Evolutionary conservation across 2,113 vertebrate species (phyloP).

Genomic region (Ictalurus punctatus): DNA sequence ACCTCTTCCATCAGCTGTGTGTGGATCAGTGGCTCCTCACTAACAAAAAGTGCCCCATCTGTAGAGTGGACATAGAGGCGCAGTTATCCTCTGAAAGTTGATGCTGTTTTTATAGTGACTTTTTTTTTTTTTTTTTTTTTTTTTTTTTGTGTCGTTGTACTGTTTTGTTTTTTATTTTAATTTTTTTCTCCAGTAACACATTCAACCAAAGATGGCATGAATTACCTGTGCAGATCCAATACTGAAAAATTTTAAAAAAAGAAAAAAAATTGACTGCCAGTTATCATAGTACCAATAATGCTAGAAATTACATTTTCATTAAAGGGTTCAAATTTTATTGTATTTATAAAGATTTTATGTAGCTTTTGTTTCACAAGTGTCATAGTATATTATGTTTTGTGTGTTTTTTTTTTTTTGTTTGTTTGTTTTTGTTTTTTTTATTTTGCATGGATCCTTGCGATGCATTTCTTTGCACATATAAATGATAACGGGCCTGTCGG

Average conservation of each 20-base stretch:
- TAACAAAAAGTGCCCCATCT: slow-evolving; percentile 99
- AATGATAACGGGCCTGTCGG: slow-evolving; percentile 81
- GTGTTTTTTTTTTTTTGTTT: slow-evolving; percentile 69
- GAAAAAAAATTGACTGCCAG: slow-evolving; percentile 84
- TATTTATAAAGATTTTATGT: slow-evolving; percentile 97
- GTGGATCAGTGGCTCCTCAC: slow-evolving; percentile 99
- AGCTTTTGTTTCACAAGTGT: slow-evolving; percentile 87
- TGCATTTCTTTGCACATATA: slow-evolving; percentile 99
- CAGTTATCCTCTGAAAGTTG: slow-evolving; percentile 98
- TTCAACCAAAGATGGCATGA: slow-evolving; percentile 99
- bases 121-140: slow-evolving; percentile 60
- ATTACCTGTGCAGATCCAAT: slow-evolving; percentile 88
- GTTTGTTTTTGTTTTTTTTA: slow-evolving; percentile 59
- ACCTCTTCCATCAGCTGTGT: slow-evolving; percentile 99
- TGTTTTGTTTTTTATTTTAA: slow-evolving; percentile 58
- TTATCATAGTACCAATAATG: slow-evolving; percentile 91
- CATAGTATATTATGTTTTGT: slow-evolving; percentile 93
- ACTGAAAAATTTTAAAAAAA: slow-evolving; percentile 52
- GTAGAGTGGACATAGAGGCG: slow-evolving; percentile 99
- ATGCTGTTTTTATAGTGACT: slow-evolving; percentile 83
- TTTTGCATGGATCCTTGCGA: slow-evolving; percentile 98
- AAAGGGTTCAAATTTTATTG: slow-evolving; percentile 88
- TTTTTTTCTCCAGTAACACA: slow-evolving; percentile 88
- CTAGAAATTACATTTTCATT: slow-evolving; percentile 86
- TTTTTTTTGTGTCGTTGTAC: slow-evolving; percentile 52